Evolutionary conservation across 2,797 vertebrate species (phyloP).

Genomic region (Mus minutoides): DNA sequence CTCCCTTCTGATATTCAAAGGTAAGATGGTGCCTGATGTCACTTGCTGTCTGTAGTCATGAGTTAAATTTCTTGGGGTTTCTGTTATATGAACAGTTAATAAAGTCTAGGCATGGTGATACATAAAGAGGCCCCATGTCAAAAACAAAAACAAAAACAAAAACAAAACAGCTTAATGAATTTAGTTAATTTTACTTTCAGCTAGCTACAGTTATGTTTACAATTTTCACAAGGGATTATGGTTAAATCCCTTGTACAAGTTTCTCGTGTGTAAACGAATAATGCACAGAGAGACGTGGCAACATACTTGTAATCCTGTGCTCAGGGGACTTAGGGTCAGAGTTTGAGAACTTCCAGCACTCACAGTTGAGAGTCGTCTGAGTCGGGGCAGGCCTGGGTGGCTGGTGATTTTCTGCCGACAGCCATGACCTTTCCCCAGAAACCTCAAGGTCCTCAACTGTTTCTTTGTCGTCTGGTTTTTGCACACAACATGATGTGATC

Average conservation of each 20-base stretch:
- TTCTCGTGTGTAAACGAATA: neutral
- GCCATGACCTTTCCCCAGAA: neutral
- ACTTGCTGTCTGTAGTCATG: neutral
- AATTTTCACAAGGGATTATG: neutral
- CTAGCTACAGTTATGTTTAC: slow-evolving; percentile 17
- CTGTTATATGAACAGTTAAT: slow-evolving; percentile 22
- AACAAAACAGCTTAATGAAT: neutral
- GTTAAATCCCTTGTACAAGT: neutral
- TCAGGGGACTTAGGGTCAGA: slow-evolving; percentile 3
- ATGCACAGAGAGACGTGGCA: neutral
- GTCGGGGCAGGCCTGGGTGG: neutral
- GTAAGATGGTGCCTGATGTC: slow-evolving; percentile 84
- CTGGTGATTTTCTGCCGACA: neutral
- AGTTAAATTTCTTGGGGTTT: neutral
- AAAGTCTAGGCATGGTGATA: neutral
- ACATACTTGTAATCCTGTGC: neutral
- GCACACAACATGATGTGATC: neutral
- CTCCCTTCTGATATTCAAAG: slow-evolving; percentile 97
- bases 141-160: neutral
- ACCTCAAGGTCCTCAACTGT: neutral
- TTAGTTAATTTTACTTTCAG: neutral
- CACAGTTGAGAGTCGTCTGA: neutral
- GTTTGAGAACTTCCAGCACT: neutral
- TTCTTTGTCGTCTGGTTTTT: neutral
- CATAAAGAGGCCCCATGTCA: neutral